Evolutionary conservation across 2,113 vertebrate species (phyloP), one percentile per base, ranked within the genome.

Genomic region (Xiphophorus couchianus): DNA sequence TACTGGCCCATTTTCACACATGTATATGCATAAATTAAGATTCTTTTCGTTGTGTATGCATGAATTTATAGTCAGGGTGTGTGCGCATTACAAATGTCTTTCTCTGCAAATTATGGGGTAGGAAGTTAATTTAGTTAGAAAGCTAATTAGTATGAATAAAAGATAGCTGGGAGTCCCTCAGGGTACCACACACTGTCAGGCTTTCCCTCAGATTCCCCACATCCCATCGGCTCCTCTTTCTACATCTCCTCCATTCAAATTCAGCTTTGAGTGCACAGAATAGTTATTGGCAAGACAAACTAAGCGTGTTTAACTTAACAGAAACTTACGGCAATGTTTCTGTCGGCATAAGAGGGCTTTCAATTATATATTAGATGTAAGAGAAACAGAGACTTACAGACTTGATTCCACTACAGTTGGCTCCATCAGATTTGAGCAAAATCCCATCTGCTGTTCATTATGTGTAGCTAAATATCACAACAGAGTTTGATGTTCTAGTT

Each of bases 101-200:
- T 85, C 77, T 86, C 76, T 84, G 78, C 77, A 87, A 92, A 90
- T 92, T 83, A 92, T 73, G 77, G 77, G 84, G 87, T 84, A 89
- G 76, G 81, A 91, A 86, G 86, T 93, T 92, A 89, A 93, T 88
- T 92, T 89, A 66, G 85, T 87, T 86, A 86, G 79, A 88, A 88
- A 74, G 77, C 82, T 89, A 91, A 93, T 93, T 92, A 90, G 89
- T 86, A 90, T 89, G 89, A 92, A 91, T 92, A 91, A 92, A 94
- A 89, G 84, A 92, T 91, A 78, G 82, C 78, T 76, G 13, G 31
- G 79, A 80, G 82, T 87, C 90, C 91, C 92, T 71, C 62, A 71
- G 89, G 90, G 76, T 82, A 76, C 69, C 75, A 70, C 84, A 85
- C 83, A 83, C 82, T 90, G 88, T 89, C 85, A 90, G 81, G 58